Conservation (phyloP, 53 echinoderm and acorn worm genomes). For the Holothuria scabra region DNA sequence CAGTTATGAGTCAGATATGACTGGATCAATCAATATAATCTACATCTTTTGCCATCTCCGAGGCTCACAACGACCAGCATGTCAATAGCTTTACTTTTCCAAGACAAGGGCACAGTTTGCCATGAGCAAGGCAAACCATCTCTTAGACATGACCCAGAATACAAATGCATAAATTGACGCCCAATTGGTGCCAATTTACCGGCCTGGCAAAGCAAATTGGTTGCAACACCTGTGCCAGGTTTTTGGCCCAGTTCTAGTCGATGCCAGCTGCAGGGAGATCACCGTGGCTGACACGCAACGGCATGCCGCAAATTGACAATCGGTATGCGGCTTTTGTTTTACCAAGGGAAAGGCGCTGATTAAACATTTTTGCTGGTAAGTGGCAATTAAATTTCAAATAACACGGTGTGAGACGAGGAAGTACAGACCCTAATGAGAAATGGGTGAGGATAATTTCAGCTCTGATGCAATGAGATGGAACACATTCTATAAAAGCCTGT, state of each 20-base stretch:
- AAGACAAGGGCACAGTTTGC: constrained; percentile 39
- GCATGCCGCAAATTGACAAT: constrained; percentile 38
- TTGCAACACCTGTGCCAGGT: constrained; percentile 45
- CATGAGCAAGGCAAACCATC: constrained; percentile 27
- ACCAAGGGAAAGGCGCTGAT: constrained; percentile 27
- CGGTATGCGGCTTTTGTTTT: constrained; percentile 46
- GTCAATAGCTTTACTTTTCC: constrained; percentile 18
- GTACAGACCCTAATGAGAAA: constrained; percentile 21
- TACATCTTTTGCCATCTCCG: not conserved
- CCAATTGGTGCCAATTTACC: constrained; percentile 50
- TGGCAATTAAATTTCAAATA: constrained; percentile 32
- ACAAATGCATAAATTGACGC: constrained; percentile 52
- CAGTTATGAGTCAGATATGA: constrained; percentile 33
- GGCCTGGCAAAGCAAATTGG: constrained; percentile 43
- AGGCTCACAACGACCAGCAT: constrained; percentile 18
- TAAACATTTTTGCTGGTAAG: constrained; percentile 48
- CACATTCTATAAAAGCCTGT: too few relatives aligned
- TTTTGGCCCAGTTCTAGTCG: constrained; percentile 28
- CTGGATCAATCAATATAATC: constrained; percentile 25
- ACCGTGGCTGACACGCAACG: constrained; percentile 28
- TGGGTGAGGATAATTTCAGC: constrained; percentile 5
- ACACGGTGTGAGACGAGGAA: constrained; percentile 26
- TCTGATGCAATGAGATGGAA: too few relatives aligned
- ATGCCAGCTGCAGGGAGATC: constrained; percentile 43
- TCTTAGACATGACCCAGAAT: constrained; percentile 48